phyloP scores from a whole-genome alignment of 2,888 invertebrate species.

The Apodemia zela region DNA sequence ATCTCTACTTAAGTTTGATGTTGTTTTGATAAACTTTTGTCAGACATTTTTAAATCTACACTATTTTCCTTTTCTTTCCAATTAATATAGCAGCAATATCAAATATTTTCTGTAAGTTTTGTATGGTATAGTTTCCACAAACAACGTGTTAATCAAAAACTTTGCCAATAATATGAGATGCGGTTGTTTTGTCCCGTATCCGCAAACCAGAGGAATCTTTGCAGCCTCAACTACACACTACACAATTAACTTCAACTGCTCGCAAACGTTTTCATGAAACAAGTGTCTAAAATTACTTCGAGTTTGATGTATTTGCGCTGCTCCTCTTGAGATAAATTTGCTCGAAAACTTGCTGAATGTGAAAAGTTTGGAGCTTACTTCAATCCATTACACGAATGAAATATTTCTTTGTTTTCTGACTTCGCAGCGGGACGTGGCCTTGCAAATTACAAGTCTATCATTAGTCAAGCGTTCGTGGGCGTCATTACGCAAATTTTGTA shows the following conservation, averaged over 20 bases:
- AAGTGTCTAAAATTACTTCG: slow-evolving; percentile 74
- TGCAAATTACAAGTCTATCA: slow-evolving; percentile 68
- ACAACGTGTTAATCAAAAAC: slow-evolving; percentile 5
- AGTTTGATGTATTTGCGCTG: slow-evolving; percentile 76
- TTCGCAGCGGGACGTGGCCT: slow-evolving; percentile 54
- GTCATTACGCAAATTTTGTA: slow-evolving; percentile 31
- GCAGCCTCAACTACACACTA: slow-evolving; percentile 25
- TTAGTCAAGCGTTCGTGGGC: slow-evolving; percentile 40
- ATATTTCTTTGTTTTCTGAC: slow-evolving; percentile 79
- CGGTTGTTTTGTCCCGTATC: slow-evolving; percentile 7
- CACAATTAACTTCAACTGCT: slow-evolving; percentile 45
- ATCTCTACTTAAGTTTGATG: neutral
- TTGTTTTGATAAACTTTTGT: slow-evolving; percentile 5
- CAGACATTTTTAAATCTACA: neutral
- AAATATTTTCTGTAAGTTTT: neutral
- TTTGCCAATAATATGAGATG: slow-evolving; percentile 9
- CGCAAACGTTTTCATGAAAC: slow-evolving; percentile 66
- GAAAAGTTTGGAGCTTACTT: slow-evolving; percentile 78
- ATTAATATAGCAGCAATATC: neutral
- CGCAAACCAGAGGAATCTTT: slow-evolving; percentile 4
- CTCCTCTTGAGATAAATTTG: slow-evolving; percentile 77
- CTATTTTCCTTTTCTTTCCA: neutral
- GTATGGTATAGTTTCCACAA: neutral
- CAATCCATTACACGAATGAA: slow-evolving; percentile 79
- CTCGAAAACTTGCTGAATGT: slow-evolving; percentile 76